Base-by-base conservation (phyloP, 2,888 invertebrate species). In the Thera britannica region DNA sequence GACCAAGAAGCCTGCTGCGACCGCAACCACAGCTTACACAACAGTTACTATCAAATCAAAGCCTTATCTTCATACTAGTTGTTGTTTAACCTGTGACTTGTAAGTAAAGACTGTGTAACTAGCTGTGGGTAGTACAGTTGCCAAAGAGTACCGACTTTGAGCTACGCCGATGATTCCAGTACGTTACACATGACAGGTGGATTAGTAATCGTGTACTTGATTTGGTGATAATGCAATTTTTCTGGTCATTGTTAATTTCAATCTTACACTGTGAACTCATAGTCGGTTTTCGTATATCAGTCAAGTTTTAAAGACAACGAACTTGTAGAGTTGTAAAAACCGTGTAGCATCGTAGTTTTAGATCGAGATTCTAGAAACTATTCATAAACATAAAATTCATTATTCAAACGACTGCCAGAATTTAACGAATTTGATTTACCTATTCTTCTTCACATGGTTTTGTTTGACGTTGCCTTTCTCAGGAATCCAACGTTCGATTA, bases 161-260 rank as follows among this genome's bases (percentile, higher is more conserved):
- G 56, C 46, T 49, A 59, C 69, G 65, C 57, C 72, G 54, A 69
- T 65, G 58, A 60, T 73, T 75, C 73, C 75, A 72, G 71, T 70
- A 75, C 69, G 70, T 68, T 72, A 72, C 73, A 73, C 75, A 61
- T 73, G 75, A 73, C 71, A 75, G 75, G 62, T 63, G 59, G 52
- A 62, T 60, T 69, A 64, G 70, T 66, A 69, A 73, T 72, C 66
- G 61, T 67, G 59, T 66, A 58, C 46, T 49, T 59, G 52, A 36
- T 65, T 59, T 44, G 52, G 58, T 60, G 51, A 41, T 63, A 57
- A 51, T 63, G 69, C 51, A 58, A 62, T 66, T 65, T 52, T 59
- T 59, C 11, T 67, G 56, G 60, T 12, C n/a, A 60, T 8, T 49
- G 41, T 49, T 56, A 56, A 0, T 58, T 57, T 56, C 12, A 58